Conservation (phyloP, 2,888 invertebrate genomes). For the Yponomeuta sedellus region DNA sequence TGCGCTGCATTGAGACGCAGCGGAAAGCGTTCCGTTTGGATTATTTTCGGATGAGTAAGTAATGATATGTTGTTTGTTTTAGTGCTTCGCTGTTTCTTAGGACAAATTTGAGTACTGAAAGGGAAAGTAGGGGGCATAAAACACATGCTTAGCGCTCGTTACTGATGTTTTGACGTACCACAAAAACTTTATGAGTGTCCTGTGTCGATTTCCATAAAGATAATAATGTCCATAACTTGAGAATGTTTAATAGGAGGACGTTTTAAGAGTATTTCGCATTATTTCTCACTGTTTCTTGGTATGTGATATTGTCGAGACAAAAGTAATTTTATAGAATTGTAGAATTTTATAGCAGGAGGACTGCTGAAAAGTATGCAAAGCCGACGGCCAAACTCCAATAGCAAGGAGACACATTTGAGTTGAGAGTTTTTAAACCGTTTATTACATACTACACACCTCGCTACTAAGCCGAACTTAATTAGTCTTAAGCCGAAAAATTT, state of each 20-base stretch:
- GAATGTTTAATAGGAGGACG: constrained; percentile 6
- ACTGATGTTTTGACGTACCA: constrained; percentile 37
- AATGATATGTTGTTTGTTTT: constrained; percentile 42
- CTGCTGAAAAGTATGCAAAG: no score
- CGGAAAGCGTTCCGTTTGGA: constrained; percentile 55
- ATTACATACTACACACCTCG: no score
- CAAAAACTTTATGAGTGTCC: constrained; percentile 37
- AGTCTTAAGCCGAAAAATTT: no score
- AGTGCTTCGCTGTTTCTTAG: constrained; percentile 33
- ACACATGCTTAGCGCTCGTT: constrained; percentile 40
- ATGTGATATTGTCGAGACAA: neutral
- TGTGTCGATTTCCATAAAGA: constrained; percentile 34
- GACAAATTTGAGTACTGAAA: constrained; percentile 43
- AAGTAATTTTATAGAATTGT: neutral
- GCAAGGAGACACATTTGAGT: no score
- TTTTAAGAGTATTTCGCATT: neutral
- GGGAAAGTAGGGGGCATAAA: constrained; percentile 32
- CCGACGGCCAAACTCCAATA: no score
- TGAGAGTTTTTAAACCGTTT: no score
- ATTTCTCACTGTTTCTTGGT: neutral
- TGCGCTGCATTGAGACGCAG: constrained; percentile 50
- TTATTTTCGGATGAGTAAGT: constrained; percentile 69
- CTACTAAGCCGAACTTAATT: no score
- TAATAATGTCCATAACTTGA: constrained; percentile 16
- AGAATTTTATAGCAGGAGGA: no score